Conservation (phyloP, 1,140 invertebrate genomes). For the Drosophila asahinai region DNA sequence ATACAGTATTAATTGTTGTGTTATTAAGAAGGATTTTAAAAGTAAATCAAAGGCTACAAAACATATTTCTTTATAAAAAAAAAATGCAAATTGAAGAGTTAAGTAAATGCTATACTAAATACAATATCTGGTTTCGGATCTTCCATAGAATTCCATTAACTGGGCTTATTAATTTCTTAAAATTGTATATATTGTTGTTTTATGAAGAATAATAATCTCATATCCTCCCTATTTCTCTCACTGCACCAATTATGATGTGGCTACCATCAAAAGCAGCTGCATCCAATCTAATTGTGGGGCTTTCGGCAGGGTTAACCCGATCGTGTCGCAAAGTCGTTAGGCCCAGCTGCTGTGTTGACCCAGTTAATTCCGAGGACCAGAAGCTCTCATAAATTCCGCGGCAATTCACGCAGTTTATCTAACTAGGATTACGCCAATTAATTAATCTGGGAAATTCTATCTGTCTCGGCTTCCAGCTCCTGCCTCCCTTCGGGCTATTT, state of each 20-base stretch:
- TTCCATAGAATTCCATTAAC: neutral
- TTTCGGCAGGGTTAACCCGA: slow-evolving; percentile 20
- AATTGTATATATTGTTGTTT: neutral
- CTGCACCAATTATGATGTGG: slow-evolving; percentile 42
- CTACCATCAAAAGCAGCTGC: slow-evolving; percentile 25
- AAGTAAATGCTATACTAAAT: too few relatives aligned
- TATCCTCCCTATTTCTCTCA: neutral
- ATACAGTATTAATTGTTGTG: too few relatives aligned
- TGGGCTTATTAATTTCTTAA: neutral
- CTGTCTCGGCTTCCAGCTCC: slow-evolving; percentile 1
- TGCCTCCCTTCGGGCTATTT: slow-evolving; percentile 21
- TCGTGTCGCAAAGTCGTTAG: slow-evolving; percentile 58
- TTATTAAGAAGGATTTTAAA: too few relatives aligned
- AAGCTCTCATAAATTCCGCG: slow-evolving; percentile 53
- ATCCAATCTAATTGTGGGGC: slow-evolving; percentile 29
- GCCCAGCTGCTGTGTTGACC: slow-evolving; percentile 57
- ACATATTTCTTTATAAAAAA: too few relatives aligned
- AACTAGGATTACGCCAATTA: slow-evolving; percentile 71
- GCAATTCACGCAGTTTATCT: slow-evolving; percentile 71
- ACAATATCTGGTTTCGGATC: neutral
- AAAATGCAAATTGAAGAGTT: too few relatives aligned
- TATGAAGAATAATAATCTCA: neutral
- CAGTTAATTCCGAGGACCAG: slow-evolving; percentile 34
- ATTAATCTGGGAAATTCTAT: slow-evolving; percentile 64
- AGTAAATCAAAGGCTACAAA: too few relatives aligned